Evolutionary conservation across 2,797 vertebrate genomes (phyloP), one percentile per base, ranked within the genome.

Genomic region (Cryptoblepharus egeriae): DNA sequence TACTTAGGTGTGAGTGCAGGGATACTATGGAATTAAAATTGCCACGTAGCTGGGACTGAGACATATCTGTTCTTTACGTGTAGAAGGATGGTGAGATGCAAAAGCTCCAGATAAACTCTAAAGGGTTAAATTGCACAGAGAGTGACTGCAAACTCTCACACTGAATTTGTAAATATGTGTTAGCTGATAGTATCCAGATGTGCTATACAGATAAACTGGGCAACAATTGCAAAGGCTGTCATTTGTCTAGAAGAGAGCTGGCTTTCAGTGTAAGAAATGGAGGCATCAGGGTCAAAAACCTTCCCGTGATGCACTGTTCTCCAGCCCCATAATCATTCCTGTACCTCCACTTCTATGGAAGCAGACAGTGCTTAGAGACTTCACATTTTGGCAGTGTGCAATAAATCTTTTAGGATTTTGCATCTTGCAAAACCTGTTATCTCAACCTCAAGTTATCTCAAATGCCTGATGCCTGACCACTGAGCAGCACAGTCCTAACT

Each of bases 141-240:
- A 81, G n/a, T 26, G 60, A 30, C 79, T 68, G 69, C 30, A 32
- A 68, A 68, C 70, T 74, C 75, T 78, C 39, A 32, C 69, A 63
- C 55, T 32, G 69, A 77, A 63, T 55, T 81, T 78, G 75, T 74
- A 68, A 77, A 58, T 60, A 72, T 42, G 65, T 52, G 61, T 61
- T 64, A 55, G 68, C 75, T 84, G 82, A 81, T 57, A 69, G 74
- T 42, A 77, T 69, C 68, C 86, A 75, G 78, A 80, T 81, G 86
- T 68, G 61, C 4, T 0, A 55, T 37, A 28, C 16, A 65, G 79
- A 74, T 72, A 76, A 58, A 64, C 35, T 26, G 58, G 28, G 58
- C 15, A 61, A 61, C 55, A 49, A 55, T 75, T 69, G 58, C 35
- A 65, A 76, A 45, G 63, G 8, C 28, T 35, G 49, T 39, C 61